Evolutionary conservation across 64 coral and sea anemone genomes (phyloP), one percentile per base, ranked within the genome.

Genomic region (Exaiptasia diaphana): DNA sequence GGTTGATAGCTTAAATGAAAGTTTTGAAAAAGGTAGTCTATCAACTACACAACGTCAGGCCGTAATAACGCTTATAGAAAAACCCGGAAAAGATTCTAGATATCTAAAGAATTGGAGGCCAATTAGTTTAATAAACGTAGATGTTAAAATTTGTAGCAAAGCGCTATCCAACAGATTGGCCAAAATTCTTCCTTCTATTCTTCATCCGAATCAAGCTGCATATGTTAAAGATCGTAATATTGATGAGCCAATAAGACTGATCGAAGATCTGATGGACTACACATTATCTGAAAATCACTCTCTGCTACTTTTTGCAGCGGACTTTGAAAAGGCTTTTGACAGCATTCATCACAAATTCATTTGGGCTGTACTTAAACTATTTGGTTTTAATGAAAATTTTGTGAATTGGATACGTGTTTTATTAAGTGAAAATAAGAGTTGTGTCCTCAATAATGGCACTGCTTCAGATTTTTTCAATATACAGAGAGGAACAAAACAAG

Each of bases 401-500:
- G 46, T 61, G 42, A 65, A 82, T 1, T 82, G 79, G 79, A 53
- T 82, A 28, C 65, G 79, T 2, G 63, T 68, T 22, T 48, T 82
- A 28, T 52, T 67, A 23, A 82, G 38, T 26, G 64, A 82, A 10
- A 82, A 67, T 1, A 32, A 12, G 11, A 71, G 41, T 54, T 33
- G 81, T 27, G 81, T 73, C 33, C 50, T 71, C 53, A 84, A 84
- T 60, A 64, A 60, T 73, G 81, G 81, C 5, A 69, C 41, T 53
- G 40, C 64, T 31, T 68, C 79, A 2, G 27, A 44, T n/a, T 82
- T 57, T 82, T 83, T 71, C 41, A 3, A 33, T 26, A 45, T 63
- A 13, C 23, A 22, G 14, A 79, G 50, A 28, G 76, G 76, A 26
- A 42, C 43, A 33, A 38, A 38, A 60, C 53, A 79, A 9, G 78